Evolutionary conservation across 2,797 vertebrate genomes (phyloP).

Genomic region (Cossypha dichroa): DNA sequence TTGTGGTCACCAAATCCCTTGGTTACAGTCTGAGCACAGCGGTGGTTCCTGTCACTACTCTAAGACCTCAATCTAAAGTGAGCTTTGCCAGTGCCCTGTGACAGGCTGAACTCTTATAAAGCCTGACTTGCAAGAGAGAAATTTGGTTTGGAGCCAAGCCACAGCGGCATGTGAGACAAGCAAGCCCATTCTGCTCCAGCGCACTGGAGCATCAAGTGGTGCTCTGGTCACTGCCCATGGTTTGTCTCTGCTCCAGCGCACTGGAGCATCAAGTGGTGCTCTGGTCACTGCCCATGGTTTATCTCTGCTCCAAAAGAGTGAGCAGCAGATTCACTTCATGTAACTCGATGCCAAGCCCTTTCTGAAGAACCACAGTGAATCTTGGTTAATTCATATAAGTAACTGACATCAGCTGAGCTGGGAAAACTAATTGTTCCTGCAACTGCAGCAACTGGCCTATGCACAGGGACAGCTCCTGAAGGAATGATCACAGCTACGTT

Average conservation of each 20-base stretch:
- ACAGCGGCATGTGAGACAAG: neutral
- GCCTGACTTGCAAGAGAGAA: neutral
- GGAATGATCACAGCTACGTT: neutral
- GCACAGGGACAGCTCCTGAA: neutral
- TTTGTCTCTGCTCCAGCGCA: neutral
- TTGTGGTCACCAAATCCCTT: neutral
- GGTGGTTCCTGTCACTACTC: neutral
- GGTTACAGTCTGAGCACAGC: accelerated
- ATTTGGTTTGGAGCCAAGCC: constrained; percentile 6
- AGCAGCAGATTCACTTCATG: neutral
- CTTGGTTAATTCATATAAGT: neutral
- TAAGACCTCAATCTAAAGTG: neutral
- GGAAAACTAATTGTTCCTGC: neutral
- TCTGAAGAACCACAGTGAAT: neutral
- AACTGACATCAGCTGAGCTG: neutral
- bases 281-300: neutral
- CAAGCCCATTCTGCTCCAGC: neutral
- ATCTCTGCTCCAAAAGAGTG: neutral
- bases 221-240: neutral
- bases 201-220: neutral
- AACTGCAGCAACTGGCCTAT: neutral
- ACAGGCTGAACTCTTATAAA: neutral
- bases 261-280: neutral
- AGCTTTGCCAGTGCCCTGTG: neutral
- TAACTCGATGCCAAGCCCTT: neutral